Evolutionary conservation across 2,888 invertebrate genomes (phyloP).

Genomic region (Thecocarcelia acutangulata): DNA sequence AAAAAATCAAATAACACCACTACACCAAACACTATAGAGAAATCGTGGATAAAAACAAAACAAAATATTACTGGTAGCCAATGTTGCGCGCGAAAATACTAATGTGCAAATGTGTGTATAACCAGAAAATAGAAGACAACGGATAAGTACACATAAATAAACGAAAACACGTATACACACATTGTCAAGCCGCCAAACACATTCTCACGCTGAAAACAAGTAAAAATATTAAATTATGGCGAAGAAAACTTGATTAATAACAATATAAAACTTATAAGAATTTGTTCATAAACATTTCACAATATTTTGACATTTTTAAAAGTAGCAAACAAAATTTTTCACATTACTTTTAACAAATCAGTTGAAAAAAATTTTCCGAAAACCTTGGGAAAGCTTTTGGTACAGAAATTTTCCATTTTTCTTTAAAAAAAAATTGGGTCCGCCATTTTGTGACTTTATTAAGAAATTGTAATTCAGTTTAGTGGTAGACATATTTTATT

Average conservation of each 20-base stretch:
- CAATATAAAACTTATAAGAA: not conserved
- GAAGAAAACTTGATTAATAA: conserved; percentile 6
- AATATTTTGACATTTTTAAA: not conserved
- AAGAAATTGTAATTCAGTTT: conserved; percentile 59
- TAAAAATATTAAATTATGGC: conserved; percentile 26
- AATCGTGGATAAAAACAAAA: conserved; percentile 47
- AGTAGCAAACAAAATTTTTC: too few species aligned
- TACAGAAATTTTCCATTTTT: conserved; percentile 47
- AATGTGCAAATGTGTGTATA: not conserved
- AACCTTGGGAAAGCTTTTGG: conserved; percentile 33
- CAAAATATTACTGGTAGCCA: not conserved
- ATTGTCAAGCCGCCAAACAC: conserved; percentile 39
- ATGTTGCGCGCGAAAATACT: conserved; percentile 56
- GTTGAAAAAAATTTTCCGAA: not conserved
- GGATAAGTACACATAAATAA: conserved; percentile 30
- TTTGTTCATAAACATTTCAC: too few species aligned
- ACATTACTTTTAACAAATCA: not conserved
- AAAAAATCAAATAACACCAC: not conserved
- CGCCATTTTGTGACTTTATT: conserved; percentile 69
- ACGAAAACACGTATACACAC: conserved; percentile 63
- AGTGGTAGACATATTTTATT: conserved; percentile 31
- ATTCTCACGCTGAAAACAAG: not conserved
- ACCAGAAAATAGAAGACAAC: conserved; percentile 17
- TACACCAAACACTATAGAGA: conserved; percentile 40
- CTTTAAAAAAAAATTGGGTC: conserved; percentile 41